A percentile compares a stretch with the other conserved stretches of the same genome.
phyloP scores from a whole-genome alignment of 2,888 invertebrate genomes.

The Metallyticus violacea region DNA sequence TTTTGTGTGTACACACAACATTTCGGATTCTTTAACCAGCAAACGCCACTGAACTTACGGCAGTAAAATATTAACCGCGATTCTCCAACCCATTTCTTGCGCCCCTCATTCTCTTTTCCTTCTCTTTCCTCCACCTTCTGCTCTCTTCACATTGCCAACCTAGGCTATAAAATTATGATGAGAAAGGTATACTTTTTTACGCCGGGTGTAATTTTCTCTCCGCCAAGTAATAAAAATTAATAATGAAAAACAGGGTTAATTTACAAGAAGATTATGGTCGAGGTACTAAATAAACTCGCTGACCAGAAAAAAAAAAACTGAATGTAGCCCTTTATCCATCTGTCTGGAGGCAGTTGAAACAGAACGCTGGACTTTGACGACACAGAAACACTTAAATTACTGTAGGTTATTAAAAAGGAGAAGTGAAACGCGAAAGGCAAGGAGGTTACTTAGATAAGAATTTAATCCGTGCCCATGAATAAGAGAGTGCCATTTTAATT shows the following conservation, averaged over 20 bases:
- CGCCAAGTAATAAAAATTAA: constrained; percentile 5
- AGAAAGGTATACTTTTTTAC: neutral
- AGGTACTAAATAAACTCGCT: neutral
- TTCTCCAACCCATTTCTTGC: neutral
- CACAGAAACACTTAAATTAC: neutral
- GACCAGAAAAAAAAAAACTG: neutral
- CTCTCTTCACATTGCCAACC: neutral
- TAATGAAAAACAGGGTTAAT: constrained; percentile 6
- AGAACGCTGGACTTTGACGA: too few relatives aligned
- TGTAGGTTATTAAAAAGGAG: neutral
- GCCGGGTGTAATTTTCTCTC: neutral
- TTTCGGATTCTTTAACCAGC: neutral
- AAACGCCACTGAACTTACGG: neutral
- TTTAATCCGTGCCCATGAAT: neutral
- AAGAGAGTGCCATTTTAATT: too few relatives aligned
- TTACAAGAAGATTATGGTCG: neutral
- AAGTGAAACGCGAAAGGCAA: neutral
- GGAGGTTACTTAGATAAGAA: neutral
- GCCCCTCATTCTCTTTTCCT: neutral
- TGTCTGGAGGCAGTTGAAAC: neutral
- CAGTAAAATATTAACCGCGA: neutral
- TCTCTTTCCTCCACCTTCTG: neutral
- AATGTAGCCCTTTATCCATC: neutral
- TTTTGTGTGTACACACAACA: neutral
- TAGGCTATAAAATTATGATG: neutral